phyloP scores from a whole-genome alignment of 2,888 invertebrate species.

The Sussaba pulchella region DNA sequence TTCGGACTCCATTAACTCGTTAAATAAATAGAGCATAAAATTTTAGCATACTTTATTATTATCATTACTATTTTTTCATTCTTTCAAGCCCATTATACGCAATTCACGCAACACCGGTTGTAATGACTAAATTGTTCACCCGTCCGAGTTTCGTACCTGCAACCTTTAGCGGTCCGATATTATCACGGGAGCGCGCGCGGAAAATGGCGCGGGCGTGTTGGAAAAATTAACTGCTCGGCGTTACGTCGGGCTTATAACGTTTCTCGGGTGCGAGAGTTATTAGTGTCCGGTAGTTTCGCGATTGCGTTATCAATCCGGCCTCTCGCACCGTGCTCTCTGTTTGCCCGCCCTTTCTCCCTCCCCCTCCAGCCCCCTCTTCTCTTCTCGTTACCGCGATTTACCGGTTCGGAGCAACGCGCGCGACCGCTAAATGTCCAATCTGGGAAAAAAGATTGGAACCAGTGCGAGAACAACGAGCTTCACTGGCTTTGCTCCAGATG shows the following conservation, averaged over 20 bases:
- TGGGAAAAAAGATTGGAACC: slow-evolving; percentile 39
- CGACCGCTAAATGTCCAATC: slow-evolving; percentile 46
- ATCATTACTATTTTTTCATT: no score
- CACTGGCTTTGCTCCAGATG: slow-evolving; percentile 45
- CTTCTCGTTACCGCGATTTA: neutral
- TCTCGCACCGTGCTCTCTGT: neutral
- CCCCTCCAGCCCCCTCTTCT: neutral
- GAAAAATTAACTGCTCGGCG: slow-evolving; percentile 42
- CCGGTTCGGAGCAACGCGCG: neutral
- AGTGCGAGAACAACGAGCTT: neutral
- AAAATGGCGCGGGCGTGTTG: slow-evolving; percentile 1
- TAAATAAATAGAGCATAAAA: neutral
- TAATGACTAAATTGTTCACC: slow-evolving; percentile 10
- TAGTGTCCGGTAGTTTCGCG: slow-evolving; percentile 38
- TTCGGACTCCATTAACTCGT: no score
- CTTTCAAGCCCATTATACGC: neutral
- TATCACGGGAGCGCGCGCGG: neutral
- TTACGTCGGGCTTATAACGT: neutral
- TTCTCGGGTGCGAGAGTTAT: slow-evolving; percentile 32
- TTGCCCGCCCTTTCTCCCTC: no score
- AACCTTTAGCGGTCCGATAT: neutral
- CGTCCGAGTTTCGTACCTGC: neutral
- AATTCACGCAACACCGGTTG: neutral
- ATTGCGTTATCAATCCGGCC: slow-evolving; percentile 53
- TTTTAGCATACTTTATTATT: neutral